Conservation (phyloP, 2,113 vertebrate genomes). For the Xiphophorus couchianus region DNA sequence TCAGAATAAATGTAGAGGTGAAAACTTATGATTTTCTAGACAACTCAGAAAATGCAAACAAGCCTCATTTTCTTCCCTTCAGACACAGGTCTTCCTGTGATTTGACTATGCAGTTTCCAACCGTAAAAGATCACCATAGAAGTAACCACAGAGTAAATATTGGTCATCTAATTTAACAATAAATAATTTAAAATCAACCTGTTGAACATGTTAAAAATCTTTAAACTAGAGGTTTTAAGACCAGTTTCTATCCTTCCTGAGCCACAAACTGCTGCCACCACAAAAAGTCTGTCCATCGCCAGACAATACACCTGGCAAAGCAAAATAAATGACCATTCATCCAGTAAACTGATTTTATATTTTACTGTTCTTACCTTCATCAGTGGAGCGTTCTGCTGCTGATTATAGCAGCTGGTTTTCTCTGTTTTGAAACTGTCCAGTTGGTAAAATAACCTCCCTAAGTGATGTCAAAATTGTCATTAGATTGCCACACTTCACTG, state of each 20-base stretch:
- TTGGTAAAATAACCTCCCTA: no score
- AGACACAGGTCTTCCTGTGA: no score
- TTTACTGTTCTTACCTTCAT: background rate
- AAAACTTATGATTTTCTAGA: background rate
- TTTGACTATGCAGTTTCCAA: background rate
- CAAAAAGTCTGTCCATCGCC: background rate
- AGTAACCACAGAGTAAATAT: constrained; percentile 3
- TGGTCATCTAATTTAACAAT: constrained; percentile 16
- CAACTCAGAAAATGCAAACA: background rate
- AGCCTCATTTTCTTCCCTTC: background rate
- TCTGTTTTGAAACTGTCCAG: no score
- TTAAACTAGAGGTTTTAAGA: background rate
- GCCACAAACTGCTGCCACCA: background rate
- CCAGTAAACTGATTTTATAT: background rate
- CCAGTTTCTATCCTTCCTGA: background rate
- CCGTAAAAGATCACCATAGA: background rate
- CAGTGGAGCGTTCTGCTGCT: no score
- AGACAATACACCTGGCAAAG: no score
- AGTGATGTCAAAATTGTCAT: no score
- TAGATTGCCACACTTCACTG: no score
- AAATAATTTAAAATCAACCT: constrained; percentile 9
- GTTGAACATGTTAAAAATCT: background rate
- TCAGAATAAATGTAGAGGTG: constrained; percentile 5
- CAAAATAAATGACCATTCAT: background rate
- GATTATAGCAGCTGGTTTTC: no score